phyloP scores from a whole-genome alignment of 2,888 invertebrate genomes.

The Coecobrya sp. region DNA sequence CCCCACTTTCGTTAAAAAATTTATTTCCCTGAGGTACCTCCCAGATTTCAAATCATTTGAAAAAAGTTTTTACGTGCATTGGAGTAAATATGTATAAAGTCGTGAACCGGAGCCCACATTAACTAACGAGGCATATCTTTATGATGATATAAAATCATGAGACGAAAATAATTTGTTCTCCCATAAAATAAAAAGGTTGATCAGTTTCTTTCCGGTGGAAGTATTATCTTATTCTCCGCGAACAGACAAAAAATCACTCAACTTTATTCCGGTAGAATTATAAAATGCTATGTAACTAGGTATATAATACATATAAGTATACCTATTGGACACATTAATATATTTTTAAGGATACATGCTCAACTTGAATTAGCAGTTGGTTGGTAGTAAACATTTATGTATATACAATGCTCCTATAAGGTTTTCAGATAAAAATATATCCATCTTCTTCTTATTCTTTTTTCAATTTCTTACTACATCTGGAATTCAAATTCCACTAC shows the following conservation, averaged over 20 bases:
- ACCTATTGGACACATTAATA: too few species aligned
- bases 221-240: background rate
- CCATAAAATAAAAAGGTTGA: constrained; percentile 17
- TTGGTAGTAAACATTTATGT: too few species aligned
- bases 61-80: background rate
- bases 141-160: background rate
- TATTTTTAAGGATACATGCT: background rate
- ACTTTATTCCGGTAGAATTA: background rate
- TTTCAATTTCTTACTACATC: constrained; percentile 6
- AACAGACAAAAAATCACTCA: constrained; percentile 44
- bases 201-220: constrained; percentile 45
- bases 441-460: background rate
- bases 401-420: too few species aligned
- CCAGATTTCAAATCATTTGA: background rate
- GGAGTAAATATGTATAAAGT: too few species aligned
- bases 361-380: background rate
- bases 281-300: too few species aligned
- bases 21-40: background rate
- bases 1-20: background rate
- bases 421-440: background rate
- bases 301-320: too few species aligned
- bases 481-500: background rate
- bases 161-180: background rate
- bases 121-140: too few species aligned
- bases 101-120: too few species aligned